phyloP scores from a whole-genome alignment of 1,140 invertebrate species.

The Xylocopa sonorina region DNA sequence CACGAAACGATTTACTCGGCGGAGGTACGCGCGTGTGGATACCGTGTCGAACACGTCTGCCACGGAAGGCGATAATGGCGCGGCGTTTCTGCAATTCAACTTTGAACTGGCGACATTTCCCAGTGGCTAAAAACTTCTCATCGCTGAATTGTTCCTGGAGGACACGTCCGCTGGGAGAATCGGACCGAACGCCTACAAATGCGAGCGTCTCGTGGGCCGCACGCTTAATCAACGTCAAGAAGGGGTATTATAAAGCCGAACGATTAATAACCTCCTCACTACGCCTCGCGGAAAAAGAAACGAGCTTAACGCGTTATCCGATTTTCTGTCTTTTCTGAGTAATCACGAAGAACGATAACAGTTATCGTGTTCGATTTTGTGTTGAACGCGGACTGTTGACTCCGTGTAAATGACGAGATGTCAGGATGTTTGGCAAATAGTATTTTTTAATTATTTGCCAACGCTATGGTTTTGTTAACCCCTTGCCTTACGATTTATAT shows the following conservation, averaged over 20 bases:
- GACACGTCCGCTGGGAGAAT: not conserved
- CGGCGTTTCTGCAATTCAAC: constrained; percentile 55
- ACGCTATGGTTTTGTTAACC: no score
- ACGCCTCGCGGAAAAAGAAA: not conserved
- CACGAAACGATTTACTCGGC: not conserved
- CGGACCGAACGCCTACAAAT: not conserved
- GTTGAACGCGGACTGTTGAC: no score
- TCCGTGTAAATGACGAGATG: no score
- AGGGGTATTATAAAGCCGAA: not conserved
- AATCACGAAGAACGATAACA: no score
- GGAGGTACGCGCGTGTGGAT: not conserved
- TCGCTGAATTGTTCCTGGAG: constrained; percentile 30
- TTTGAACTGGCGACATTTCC: constrained; percentile 42
- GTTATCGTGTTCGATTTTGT: no score
- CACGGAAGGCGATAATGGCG: constrained; percentile 27
- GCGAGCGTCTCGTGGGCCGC: not conserved
- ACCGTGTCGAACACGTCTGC: not conserved
- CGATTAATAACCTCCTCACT: not conserved
- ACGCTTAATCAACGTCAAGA: not conserved
- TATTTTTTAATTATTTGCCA: no score
- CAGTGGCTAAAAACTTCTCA: constrained; percentile 35
- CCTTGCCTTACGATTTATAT: no score
- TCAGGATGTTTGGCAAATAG: no score
- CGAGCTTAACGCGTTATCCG: no score
- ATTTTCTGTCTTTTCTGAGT: no score